Conservation (phyloP, 2,888 invertebrate species). For the Acleris laterana region DNA sequence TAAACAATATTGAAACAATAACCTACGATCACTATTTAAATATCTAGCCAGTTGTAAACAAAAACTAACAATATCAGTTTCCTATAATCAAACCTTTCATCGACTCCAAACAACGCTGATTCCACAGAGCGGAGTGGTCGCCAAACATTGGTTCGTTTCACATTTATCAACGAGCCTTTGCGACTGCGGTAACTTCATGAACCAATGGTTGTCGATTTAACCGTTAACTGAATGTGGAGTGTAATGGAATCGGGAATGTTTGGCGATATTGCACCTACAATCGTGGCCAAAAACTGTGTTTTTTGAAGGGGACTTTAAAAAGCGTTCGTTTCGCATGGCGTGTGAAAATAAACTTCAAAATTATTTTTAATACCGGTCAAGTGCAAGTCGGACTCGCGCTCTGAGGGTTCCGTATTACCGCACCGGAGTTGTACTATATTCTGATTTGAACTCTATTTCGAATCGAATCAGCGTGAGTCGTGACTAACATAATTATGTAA, state of each 20-base stretch:
- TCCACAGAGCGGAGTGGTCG: constrained; percentile 11
- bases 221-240: neutral
- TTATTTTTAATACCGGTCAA: too few species aligned
- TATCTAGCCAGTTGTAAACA: too few species aligned
- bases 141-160: constrained; percentile 17
- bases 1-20: too few species aligned
- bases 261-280: neutral
- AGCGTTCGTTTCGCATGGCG: neutral
- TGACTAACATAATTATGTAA: too few species aligned
- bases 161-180: constrained; percentile 17
- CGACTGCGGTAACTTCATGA: constrained; percentile 19
- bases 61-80: neutral
- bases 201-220: constrained; percentile 14
- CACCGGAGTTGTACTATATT: too few species aligned
- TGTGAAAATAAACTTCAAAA: neutral
- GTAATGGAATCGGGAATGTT: neutral
- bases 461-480: too few species aligned
- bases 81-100: neutral
- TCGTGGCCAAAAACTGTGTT: too few species aligned
- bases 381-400: too few species aligned
- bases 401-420: too few species aligned
- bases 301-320: neutral
- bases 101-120: constrained; percentile 2
- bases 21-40: too few species aligned
- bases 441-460: too few species aligned